Evolutionary conservation across 2,888 invertebrate species (phyloP), one percentile per base, ranked within the genome.

Genomic region (Octodonta nipae): DNA sequence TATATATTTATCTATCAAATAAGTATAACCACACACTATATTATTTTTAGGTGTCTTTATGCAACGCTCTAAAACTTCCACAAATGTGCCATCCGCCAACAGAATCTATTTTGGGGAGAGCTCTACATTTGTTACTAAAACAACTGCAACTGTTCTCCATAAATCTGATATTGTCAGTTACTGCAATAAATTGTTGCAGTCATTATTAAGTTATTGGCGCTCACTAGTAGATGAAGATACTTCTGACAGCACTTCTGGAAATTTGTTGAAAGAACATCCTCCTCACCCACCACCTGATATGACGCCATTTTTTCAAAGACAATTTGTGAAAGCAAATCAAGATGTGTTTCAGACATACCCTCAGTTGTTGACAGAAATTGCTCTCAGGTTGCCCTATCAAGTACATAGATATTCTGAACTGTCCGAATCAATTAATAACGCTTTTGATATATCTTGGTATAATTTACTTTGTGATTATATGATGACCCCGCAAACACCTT

Each of bases 301-400:
- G 83, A 84, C 87, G 4, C 93, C 93, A 6, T 87, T 96, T 64
- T 95, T 95, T 66, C 71, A 85, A 32, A 76, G 82, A 42, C 89
- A 88, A 55, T 92, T 92, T 53, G 83, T 93, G 20, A 91, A 89
- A 61, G 80, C 83, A 31, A 88, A 91, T 58, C 74, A 79, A 30
- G 93, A 95, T 56, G 83, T 95, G 16, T 92, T 96, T 57, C 86
- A 91, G 56, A 84, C 86, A 39, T 93, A 92, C 60, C 86, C 88
- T 6, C 86, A 88, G 43, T 68, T 95, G n/a, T 66, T 96, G 13
- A 92, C 95, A 32, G 95, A 96, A 67, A 87, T 95, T 74, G 85
- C 88, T 0, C 68, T 95, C 6, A 72, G 93, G 12, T 66, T 96
- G 34, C 93, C 95, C 0, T 93, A 93, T 56, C 92, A 93, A 68